Evolutionary conservation across 2,797 vertebrate genomes (phyloP), one percentile per base, ranked within the genome.

Genomic region (Sylvilagus floridanus): DNA sequence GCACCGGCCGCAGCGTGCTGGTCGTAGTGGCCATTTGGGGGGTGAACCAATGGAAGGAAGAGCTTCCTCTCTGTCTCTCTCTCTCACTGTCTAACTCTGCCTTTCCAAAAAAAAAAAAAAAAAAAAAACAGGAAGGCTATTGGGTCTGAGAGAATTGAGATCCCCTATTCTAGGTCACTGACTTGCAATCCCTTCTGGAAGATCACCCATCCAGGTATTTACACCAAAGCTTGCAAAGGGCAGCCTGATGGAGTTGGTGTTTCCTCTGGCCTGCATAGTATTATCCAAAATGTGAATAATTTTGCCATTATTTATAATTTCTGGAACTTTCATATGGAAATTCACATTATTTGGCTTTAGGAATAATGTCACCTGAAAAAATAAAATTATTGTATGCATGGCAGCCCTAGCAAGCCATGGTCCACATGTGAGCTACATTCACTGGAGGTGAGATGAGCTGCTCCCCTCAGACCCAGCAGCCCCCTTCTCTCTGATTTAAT

Each of bases 231-330:
- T 84, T 88, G 62, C 35, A 82, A 84, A 87, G 3, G 32, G 60
- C 7, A 71, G 21, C 8, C 42, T 11, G 7, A 10, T n/a, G 3
- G 62, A 81, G 21, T 87, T 10, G 32, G 8, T 84, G 16, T 89
- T 95, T 89, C 47, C n/a, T 73, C 82, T 95, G 75, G 57, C 10
- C 17, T 63, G 0, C 21, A 54, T 5, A 17, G 13, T 52, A 81
- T 68, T 76, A 77, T 91, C 71, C 11, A 0, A 84, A 90, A 79
- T 60, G 26, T 77, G 32, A 94, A 77, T 65, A 88, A 90, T 92
- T 96, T 92, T 89, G 75, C 30, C 54, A 92, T 71, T 17, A 79
- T 87, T 90, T 92, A 30, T 76, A 47, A 19, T 93, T 95, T 92
- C 35, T 87, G 57, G 66, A 95, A n/a, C 37, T 95, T 84, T 95